Conservation (phyloP, 2,888 invertebrate genomes). For the Dynastes hyllus region DNA sequence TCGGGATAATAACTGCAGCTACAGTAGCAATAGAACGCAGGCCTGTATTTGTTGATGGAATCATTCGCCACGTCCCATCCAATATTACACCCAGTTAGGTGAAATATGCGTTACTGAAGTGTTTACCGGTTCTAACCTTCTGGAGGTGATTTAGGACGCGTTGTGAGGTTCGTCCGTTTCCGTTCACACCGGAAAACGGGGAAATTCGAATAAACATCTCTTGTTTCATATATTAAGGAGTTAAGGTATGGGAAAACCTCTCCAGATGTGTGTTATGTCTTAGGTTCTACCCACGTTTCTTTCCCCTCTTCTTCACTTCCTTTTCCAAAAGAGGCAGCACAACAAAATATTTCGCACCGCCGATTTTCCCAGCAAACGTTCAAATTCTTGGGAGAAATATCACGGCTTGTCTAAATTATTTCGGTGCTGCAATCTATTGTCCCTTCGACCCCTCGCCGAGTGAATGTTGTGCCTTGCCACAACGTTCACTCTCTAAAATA, state of each 20-base stretch:
- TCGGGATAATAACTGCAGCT: slow-evolving; percentile 9
- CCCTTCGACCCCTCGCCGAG: slow-evolving; percentile 26
- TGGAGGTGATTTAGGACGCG: slow-evolving; percentile 26
- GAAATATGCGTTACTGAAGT: slow-evolving; percentile 31
- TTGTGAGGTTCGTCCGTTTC: slow-evolving; percentile 28
- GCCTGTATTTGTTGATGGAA: slow-evolving; percentile 16
- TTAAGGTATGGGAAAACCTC: slow-evolving; percentile 19
- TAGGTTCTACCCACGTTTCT: background rate
- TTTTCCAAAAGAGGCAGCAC: background rate
- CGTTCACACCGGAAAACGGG: slow-evolving; percentile 17
- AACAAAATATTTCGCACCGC: slow-evolving; percentile 32
- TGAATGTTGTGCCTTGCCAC: background rate
- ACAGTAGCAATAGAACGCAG: slow-evolving; percentile 25
- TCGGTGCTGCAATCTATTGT: slow-evolving; percentile 41
- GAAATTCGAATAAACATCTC: slow-evolving; percentile 46
- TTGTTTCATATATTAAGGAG: slow-evolving; percentile 26
- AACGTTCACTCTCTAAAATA: slow-evolving; percentile 21
- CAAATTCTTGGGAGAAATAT: slow-evolving; percentile 28
- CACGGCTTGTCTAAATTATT: slow-evolving; percentile 35
- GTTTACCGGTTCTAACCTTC: slow-evolving; percentile 36
- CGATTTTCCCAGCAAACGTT: slow-evolving; percentile 14
- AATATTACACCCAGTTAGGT: slow-evolving; percentile 29
- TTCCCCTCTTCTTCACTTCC: background rate
- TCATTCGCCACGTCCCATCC: slow-evolving; percentile 14
- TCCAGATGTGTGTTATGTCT: slow-evolving; percentile 1